Base-by-base conservation (phyloP, 2,113 vertebrate species). In the Dromas ardeola region DNA sequence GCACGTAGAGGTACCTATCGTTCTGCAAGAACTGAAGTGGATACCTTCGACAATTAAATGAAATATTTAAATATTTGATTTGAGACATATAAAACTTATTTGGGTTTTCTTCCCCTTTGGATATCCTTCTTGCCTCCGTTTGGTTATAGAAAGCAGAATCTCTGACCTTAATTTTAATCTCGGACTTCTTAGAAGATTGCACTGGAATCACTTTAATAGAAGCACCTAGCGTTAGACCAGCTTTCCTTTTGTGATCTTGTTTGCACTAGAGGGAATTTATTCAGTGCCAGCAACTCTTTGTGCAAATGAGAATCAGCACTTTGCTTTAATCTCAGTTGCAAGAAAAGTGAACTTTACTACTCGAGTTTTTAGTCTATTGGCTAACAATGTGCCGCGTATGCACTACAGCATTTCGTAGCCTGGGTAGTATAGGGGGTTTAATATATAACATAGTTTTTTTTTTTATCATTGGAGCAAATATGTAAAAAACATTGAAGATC, bases 21-120 rank as follows among this genome's bases (percentile, higher is more conserved):
- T 81, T 92, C 85, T 96, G 94, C 95, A 87, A 72, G 88, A 96
- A 78, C 52, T 22, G 26, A 90, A 96, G 82, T 86, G 86, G 40
- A 25, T 92, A 71, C 72, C 81, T 88, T 55, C 73, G 86, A 36
- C 47, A 77, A 72, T 86, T 76, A 88, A 88, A 69, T 81, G 77
- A 52, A 78, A 79, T 91, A 74, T 36, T 95, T 92, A 88, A 88
- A 23, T 93, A 71, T 53, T 87, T 87, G 2, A 62, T 85, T 95
- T 76, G 61, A 91, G 76, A 81, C 25, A 43, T 55, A 72, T 9
- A 71, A 62, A 67, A 79, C 20, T 74, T 55, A 43, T 1, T 40
- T 81, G 69, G 36, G 22, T 71, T 84, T 96, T 86, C 43, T 95
- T 81, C 47, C 70, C 38, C 56, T 77, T 79, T 87, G 93, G 52